A percentile compares a stretch with the other conserved stretches of the same genome.
Evolutionary conservation across 1,140 invertebrate species (phyloP).

Genomic region (Hylyphantes graminicola): DNA sequence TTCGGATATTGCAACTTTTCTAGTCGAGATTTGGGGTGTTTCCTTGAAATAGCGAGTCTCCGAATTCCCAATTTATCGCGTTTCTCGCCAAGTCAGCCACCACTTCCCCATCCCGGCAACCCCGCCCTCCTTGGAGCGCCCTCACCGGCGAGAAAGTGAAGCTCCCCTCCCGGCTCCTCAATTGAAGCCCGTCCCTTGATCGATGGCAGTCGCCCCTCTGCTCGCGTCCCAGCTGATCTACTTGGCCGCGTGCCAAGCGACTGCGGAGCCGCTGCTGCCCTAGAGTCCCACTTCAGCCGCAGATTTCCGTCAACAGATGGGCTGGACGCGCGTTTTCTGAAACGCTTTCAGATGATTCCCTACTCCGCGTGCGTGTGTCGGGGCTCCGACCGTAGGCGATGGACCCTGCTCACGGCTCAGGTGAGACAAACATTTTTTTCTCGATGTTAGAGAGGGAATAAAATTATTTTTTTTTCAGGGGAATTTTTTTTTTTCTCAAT

Average conservation of each 20-base stretch:
- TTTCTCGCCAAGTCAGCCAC: background rate
- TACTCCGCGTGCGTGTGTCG: slow-evolving; percentile 50
- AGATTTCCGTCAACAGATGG: slow-evolving; percentile 48
- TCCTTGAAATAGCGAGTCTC: too few species aligned
- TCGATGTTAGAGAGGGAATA: too few species aligned
- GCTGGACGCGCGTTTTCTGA: background rate
- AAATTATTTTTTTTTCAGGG: too few species aligned
- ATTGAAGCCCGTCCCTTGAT: slow-evolving; percentile 6
- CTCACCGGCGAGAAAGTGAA: background rate
- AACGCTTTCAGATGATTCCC: slow-evolving; percentile 33
- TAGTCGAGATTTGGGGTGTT: too few species aligned
- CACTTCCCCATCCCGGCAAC: background rate
- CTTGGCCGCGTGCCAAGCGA: slow-evolving; percentile 44
- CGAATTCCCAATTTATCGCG: too few species aligned
- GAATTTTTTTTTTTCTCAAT: too few species aligned
- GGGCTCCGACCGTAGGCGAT: slow-evolving; percentile 26
- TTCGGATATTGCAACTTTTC: too few species aligned
- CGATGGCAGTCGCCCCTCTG: background rate
- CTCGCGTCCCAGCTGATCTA: background rate
- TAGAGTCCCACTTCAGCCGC: background rate
- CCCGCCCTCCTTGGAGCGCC: background rate
- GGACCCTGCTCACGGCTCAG: slow-evolving; percentile 42
- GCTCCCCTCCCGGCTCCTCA: slow-evolving; percentile 20
- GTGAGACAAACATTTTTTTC: background rate
- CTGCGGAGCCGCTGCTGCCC: slow-evolving; percentile 29